These are phyloP conservation scores for Sphaerodactylus townsendi DNA, from an alignment of 2,113 vertebrate species.

Conservation along the genomic window DNA sequence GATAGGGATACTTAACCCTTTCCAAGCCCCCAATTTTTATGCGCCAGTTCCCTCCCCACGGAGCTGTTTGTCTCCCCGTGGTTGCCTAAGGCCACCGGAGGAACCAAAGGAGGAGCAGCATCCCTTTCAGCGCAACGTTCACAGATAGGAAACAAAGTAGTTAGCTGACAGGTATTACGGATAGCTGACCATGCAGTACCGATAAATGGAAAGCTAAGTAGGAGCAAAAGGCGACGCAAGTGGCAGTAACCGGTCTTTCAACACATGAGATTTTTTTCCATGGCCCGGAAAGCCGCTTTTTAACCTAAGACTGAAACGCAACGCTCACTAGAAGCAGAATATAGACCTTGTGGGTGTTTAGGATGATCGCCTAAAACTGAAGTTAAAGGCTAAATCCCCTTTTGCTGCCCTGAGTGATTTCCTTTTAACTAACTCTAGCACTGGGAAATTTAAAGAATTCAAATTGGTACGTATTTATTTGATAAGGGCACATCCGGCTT, in stretches of 20 bases:
- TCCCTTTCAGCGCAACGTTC: no score
- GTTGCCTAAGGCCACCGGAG: not conserved
- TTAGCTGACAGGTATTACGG: not conserved
- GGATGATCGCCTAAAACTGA: no score
- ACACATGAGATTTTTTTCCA: not conserved
- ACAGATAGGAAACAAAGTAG: not conserved
- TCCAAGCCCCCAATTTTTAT: not conserved
- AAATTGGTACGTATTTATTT: not conserved
- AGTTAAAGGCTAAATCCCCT: not conserved
- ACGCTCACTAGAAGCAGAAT: not conserved
- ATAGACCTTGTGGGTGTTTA: not conserved
- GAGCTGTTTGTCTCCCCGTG: not conserved
- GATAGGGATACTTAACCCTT: not conserved
- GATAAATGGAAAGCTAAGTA: no score
- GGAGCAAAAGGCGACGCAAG: not conserved
- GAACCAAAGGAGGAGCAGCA: not conserved
- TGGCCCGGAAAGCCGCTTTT: not conserved
- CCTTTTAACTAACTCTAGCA: not conserved
- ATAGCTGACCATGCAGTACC: no score
- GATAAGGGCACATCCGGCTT: not conserved
- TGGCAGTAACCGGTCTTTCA: not conserved
- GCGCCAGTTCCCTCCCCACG: not conserved
- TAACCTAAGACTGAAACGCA: not conserved
- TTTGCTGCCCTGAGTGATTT: not conserved
- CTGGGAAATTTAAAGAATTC: not conserved